These are phyloP conservation scores for Myotis brandtii DNA, from an alignment of 2,113 vertebrate species.

Conservation along the genomic window DNA sequence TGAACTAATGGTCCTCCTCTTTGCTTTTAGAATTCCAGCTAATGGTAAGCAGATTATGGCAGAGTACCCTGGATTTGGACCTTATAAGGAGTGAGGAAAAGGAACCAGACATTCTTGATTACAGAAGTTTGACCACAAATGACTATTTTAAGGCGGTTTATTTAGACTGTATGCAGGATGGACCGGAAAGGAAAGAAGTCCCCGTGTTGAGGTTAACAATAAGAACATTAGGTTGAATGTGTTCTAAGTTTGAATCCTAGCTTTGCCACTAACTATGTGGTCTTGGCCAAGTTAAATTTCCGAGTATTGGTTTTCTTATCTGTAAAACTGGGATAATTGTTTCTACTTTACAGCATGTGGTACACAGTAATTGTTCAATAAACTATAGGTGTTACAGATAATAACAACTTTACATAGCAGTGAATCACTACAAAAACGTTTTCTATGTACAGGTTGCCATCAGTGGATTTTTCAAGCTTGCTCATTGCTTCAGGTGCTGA, in stretches of 20 bases:
- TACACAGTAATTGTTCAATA: not conserved
- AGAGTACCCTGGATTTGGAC: not conserved
- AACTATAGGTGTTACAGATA: not conserved
- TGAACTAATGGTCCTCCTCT: not conserved
- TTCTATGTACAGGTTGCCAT: not conserved
- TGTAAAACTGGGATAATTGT: not conserved
- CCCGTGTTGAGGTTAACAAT: not conserved
- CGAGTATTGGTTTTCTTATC: not conserved
- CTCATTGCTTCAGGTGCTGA: not conserved
- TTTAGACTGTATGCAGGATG: not conserved
- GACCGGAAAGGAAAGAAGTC: not conserved
- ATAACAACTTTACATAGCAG: not conserved
- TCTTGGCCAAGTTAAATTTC: conserved; percentile 16
- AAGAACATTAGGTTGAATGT: conserved; percentile 1
- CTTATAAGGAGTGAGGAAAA: not conserved
- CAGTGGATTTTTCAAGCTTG: not conserved
- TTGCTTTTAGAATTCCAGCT: not conserved
- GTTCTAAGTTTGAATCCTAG: not conserved
- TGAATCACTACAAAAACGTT: not conserved
- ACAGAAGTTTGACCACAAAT: not conserved
- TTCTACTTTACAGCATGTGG: conserved; percentile 6
- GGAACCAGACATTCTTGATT: not conserved
- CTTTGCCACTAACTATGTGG: not conserved
- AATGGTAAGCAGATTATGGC: not conserved
- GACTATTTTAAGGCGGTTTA: not conserved